phyloP scores from a whole-genome alignment of 1,140 invertebrate species.

The Thalassaphorura encarpata region DNA sequence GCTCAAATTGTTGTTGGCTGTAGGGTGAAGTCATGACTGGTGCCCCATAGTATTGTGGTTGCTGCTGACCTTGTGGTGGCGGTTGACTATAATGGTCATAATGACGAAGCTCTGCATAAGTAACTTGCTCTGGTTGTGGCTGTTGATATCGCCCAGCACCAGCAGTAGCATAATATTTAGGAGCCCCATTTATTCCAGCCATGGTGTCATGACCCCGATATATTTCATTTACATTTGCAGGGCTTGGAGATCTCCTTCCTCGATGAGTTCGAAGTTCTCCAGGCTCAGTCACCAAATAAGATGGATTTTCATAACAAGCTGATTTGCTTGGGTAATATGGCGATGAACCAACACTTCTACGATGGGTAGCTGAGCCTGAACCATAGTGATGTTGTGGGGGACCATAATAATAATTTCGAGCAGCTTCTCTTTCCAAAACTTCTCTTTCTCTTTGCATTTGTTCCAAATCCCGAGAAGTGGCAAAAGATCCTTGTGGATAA shows the following conservation, averaged over 20 bases:
- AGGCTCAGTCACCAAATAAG: constrained; percentile 30
- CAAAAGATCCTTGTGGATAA: not conserved
- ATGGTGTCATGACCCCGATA: too few relatives aligned
- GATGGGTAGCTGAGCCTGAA: not conserved
- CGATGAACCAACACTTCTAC: not conserved
- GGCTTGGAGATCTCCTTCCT: constrained; percentile 14
- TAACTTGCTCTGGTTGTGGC: too few relatives aligned
- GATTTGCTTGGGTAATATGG: constrained; percentile 22
- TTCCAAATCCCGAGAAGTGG: not conserved
- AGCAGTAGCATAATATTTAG: too few relatives aligned
- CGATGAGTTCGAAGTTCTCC: constrained; percentile 22
- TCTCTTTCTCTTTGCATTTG: constrained; percentile 15
- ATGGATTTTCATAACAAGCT: constrained; percentile 32
- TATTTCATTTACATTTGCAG: too few relatives aligned
- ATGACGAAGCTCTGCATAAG: too few relatives aligned
- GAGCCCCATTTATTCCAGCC: too few relatives aligned
- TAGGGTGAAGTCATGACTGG: too few relatives aligned
- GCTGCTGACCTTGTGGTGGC: too few relatives aligned
- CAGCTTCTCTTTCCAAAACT: constrained; percentile 16
- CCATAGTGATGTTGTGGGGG: not conserved
- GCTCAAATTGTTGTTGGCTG: not conserved
- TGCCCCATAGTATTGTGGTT: too few relatives aligned
- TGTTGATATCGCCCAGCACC: too few relatives aligned
- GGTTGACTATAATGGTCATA: too few relatives aligned
- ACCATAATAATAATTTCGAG: constrained; percentile 2